These are phyloP conservation scores for Thunnus albacares DNA, from an alignment of 2,797 vertebrate genomes.

Conservation along the genomic window DNA sequence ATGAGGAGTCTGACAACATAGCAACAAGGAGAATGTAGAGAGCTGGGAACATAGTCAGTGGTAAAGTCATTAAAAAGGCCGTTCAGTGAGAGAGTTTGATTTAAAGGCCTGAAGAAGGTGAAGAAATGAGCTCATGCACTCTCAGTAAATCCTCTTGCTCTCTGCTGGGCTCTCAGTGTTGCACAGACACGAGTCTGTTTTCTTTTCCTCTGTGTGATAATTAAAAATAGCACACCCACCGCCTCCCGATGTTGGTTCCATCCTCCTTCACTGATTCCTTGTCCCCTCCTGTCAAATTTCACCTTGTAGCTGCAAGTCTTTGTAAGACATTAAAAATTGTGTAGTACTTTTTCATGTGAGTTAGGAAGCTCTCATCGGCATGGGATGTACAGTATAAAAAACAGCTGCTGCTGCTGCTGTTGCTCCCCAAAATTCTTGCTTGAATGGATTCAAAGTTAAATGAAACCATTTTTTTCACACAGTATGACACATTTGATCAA, in stretches of 20 bases:
- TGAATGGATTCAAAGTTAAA: neutral
- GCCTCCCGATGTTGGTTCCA: neutral
- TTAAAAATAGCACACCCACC: conserved; percentile 69
- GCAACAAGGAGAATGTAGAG: conserved; percentile 20
- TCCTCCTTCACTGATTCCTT: conserved; percentile 15
- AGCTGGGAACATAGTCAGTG: conserved; percentile 49
- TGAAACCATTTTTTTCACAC: neutral
- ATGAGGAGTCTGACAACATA: conserved; percentile 2
- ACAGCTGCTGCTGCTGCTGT: neutral
- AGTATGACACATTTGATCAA: too few relatives aligned
- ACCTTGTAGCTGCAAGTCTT: conserved; percentile 42
- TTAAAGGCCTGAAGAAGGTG: conserved; percentile 74
- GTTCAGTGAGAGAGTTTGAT: conserved; percentile 69
- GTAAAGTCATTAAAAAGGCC: conserved; percentile 75
- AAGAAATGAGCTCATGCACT: conserved; percentile 78
- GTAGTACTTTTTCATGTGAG: neutral
- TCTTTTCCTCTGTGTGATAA: conserved; percentile 63
- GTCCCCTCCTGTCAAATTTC: conserved; percentile 40
- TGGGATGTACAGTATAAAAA: neutral
- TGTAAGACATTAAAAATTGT: conserved; percentile 6
- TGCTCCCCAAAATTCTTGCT: neutral
- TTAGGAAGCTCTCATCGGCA: neutral
- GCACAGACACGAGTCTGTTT: conserved; percentile 48
- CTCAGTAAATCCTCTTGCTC: conserved; percentile 77
- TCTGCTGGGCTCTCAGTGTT: conserved; percentile 60